A percentile compares a stretch with the other conserved stretches of the same genome.
phyloP scores from a whole-genome alignment of 2,888 invertebrate species.

The Embidobia sp. region DNA sequence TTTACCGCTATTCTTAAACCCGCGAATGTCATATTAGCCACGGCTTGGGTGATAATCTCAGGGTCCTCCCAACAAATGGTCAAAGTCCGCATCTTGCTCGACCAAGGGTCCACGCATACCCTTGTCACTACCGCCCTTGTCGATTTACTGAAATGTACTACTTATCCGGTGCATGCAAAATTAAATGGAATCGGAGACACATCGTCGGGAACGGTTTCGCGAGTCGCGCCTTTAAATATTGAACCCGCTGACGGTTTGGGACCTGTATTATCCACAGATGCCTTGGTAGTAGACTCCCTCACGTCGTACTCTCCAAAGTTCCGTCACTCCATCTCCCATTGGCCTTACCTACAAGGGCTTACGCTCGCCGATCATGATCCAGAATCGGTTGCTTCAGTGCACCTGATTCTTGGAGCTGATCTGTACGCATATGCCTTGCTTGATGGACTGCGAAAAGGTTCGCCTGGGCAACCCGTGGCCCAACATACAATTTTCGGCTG shows the following conservation, averaged over 20 bases:
- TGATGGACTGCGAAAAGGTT: not conserved
- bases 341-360: slow-evolving; percentile 30
- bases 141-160: not conserved
- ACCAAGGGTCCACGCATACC: not conserved
- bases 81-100: not conserved
- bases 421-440: not conserved
- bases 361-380: slow-evolving; percentile 17
- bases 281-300: not conserved
- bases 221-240: not conserved
- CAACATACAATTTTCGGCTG: slow-evolving; percentile 21
- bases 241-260: not conserved
- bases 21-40: not conserved
- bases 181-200: not conserved
- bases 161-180: not conserved
- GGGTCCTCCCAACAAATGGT: not conserved
- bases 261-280: not conserved
- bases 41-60: not conserved
- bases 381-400: not conserved
- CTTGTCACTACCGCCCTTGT: not conserved
- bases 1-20: not conserved
- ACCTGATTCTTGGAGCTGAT: slow-evolving; percentile 28
- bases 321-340: not conserved
- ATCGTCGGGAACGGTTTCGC: not conserved
- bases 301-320: not conserved
- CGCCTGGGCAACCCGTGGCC: not conserved